Evolutionary conservation across 1,140 invertebrate genomes (phyloP).

Genomic region (Homalodisca vitripennis): DNA sequence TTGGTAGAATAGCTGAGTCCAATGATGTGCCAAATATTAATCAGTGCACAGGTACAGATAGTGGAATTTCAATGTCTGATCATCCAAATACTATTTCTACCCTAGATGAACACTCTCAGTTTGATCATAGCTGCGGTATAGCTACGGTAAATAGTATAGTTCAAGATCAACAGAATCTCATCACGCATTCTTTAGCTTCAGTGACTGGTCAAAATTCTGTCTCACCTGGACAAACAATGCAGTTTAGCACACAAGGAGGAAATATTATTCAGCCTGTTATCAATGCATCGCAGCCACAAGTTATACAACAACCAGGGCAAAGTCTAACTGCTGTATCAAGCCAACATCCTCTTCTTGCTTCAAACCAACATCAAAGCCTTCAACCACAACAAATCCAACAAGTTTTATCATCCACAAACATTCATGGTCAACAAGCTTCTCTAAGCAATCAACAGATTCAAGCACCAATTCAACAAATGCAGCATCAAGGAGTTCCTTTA

Average conservation of each 20-base stretch:
- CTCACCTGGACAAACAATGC: conserved; percentile 45
- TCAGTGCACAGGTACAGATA: conserved; percentile 26
- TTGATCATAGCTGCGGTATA: conserved; percentile 33
- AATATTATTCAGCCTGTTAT: conserved; percentile 46
- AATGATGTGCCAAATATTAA: conserved; percentile 12
- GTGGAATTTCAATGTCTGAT: conserved; percentile 34
- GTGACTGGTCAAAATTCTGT: conserved; percentile 37
- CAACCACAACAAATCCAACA: conserved; percentile 56
- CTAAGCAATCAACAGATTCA: conserved; percentile 47
- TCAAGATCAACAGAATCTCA: conserved; percentile 36
- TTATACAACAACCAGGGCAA: conserved; percentile 45
- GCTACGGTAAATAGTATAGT: conserved; percentile 19
- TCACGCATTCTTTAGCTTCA: conserved; percentile 9
- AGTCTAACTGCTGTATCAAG: conserved; percentile 47
- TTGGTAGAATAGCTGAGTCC: not conserved
- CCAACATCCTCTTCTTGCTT: conserved; percentile 40
- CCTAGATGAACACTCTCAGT: conserved; percentile 26
- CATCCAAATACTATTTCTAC: conserved; percentile 12
- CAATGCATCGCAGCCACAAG: conserved; percentile 51
- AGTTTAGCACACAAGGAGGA: conserved; percentile 37
- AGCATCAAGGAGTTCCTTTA: conserved; percentile 35
- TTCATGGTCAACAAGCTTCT: conserved; percentile 43
- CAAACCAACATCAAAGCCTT: conserved; percentile 50
- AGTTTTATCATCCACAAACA: conserved; percentile 50
- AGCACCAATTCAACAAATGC: conserved; percentile 51